phyloP scores from a whole-genome alignment of 2,888 invertebrate species.

The Xylocampa areola region DNA sequence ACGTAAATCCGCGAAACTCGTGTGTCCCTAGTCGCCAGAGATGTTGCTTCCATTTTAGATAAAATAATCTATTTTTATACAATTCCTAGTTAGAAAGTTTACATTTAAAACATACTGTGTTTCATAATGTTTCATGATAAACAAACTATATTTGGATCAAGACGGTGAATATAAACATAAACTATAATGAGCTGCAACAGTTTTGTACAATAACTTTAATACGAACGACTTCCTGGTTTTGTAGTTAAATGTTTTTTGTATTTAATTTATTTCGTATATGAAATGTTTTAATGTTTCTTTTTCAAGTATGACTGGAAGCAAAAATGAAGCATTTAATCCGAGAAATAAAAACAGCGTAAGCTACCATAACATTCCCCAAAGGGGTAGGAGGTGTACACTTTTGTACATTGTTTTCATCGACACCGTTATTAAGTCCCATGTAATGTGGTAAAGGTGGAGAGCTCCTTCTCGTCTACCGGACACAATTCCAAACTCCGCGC shows the following conservation, averaged over 20 bases:
- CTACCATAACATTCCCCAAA: too few species aligned
- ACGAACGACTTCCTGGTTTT: constrained; percentile 39
- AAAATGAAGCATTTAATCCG: too few species aligned
- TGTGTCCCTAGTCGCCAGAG: too few species aligned
- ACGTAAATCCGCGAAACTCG: too few species aligned
- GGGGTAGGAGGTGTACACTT: too few species aligned
- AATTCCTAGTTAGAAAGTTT: constrained; percentile 26
- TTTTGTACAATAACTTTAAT: constrained; percentile 46
- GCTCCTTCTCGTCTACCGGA: too few species aligned
- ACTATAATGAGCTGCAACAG: constrained; percentile 46
- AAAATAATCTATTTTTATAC: constrained; percentile 18
- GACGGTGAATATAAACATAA: constrained; percentile 41
- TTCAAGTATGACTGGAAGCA: not conserved
- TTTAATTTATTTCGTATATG: constrained; percentile 26
- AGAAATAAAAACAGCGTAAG: too few species aligned
- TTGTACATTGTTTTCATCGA: too few species aligned
- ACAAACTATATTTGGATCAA: constrained; percentile 54
- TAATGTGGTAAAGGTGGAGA: too few species aligned
- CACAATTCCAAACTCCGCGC: too few species aligned
- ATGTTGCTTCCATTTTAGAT: too few species aligned
- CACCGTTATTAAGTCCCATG: too few species aligned
- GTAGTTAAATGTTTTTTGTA: constrained; percentile 21
- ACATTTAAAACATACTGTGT: constrained; percentile 19
- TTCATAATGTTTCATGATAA: constrained; percentile 37
- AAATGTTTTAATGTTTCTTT: constrained; percentile 8